phyloP scores from a whole-genome alignment of 2,888 invertebrate species.

The Chelonus formosanus region DNA sequence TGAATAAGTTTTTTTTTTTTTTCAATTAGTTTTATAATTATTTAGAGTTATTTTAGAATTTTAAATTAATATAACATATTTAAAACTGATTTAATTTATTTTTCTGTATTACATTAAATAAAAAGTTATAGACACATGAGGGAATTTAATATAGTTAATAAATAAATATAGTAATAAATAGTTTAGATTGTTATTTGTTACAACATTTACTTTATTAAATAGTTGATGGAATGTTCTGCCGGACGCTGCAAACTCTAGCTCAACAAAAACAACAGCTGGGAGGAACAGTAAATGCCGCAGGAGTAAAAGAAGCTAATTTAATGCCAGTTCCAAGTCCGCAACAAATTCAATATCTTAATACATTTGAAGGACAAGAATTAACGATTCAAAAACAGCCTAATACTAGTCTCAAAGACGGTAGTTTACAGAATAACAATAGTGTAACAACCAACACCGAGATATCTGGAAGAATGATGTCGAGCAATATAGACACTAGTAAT shows the following conservation, averaged over 20 bases:
- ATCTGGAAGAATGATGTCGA: slow-evolving; percentile 56
- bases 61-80: slow-evolving; percentile 8
- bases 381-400: slow-evolving; percentile 97
- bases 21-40: too few species aligned
- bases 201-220: slow-evolving; percentile 25
- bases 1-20: slow-evolving; percentile 1
- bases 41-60: neutral
- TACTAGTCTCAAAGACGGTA: slow-evolving; percentile 83
- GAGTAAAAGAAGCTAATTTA: slow-evolving; percentile 84
- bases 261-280: slow-evolving; percentile 69
- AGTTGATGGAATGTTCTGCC: slow-evolving; percentile 73
- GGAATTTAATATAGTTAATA: too few species aligned
- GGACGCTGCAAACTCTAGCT: slow-evolving; percentile 72
- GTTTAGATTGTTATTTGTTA: too few species aligned
- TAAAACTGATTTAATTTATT: too few species aligned
- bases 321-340: slow-evolving; percentile 97
- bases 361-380: slow-evolving; percentile 95
- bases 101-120: too few species aligned
- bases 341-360: slow-evolving; percentile 94
- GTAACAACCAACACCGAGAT: slow-evolving; percentile 56
- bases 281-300: slow-evolving; percentile 59
- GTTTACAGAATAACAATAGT: slow-evolving; percentile 65
- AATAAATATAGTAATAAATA: too few species aligned
- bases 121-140: too few species aligned
- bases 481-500: slow-evolving; percentile 51